Conservation (phyloP, 2,888 invertebrate genomes). For the Cryptops parisi region DNA sequence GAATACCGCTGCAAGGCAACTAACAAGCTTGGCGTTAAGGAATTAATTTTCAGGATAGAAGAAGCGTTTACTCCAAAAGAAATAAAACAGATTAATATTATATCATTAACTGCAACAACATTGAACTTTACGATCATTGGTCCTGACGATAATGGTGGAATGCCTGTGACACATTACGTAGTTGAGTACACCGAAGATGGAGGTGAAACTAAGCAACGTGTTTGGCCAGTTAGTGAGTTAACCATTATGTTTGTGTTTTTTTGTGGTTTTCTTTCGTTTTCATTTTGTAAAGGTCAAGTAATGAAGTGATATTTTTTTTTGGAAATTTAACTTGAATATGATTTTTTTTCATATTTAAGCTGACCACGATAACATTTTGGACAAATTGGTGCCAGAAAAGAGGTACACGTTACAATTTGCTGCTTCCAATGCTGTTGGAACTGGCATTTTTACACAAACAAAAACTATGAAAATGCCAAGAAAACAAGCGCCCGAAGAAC, state of each 20-base stretch:
- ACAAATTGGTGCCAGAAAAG: constrained; percentile 58
- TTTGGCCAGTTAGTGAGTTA: too few species aligned
- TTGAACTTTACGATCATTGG: constrained; percentile 62
- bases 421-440: constrained; percentile 67
- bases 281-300: too few species aligned
- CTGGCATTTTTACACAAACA: constrained; percentile 55
- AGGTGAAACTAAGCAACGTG: constrained; percentile 1
- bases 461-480: constrained; percentile 55
- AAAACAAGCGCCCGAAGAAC: constrained; percentile 58
- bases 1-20: constrained; percentile 66
- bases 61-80: constrained; percentile 56
- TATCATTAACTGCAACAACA: constrained; percentile 48
- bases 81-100: constrained; percentile 44
- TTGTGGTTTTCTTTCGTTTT: constrained; percentile 10
- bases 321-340: not conserved
- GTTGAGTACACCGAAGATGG: constrained; percentile 58
- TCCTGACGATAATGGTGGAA: constrained; percentile 56
- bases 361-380: constrained; percentile 65
- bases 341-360: constrained; percentile 14
- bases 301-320: too few species aligned
- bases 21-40: constrained; percentile 54
- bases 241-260: not conserved
- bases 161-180: constrained; percentile 56
- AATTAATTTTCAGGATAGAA: constrained; percentile 51
- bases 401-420: constrained; percentile 70